Base-by-base conservation (phyloP, 1,140 invertebrate species). In the Drosophila athabasca region DNA sequence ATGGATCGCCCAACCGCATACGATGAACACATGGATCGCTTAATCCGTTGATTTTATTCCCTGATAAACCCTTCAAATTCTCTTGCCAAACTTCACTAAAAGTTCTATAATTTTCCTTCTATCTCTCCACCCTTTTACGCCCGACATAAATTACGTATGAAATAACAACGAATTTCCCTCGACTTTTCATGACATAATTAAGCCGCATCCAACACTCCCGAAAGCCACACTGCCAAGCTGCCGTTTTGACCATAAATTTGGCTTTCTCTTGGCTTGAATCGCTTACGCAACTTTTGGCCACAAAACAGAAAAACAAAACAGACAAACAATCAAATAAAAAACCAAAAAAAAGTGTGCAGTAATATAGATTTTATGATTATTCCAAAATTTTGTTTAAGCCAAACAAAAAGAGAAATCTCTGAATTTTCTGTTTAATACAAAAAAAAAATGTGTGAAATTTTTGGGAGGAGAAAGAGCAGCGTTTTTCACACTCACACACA, bases 291-390 rank as follows among this genome's bases (percentile, higher is more conserved):
- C 31, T 26, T n/a, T 5, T 19, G 35, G 59, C 35, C 35, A 39
- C 35, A 39, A 39, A 39, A 11, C 35, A 39, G 17, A 19, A 19
- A 19, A 19, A 19, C 17, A 19, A 19, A 19, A 19, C 17, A 19
- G 17, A 39, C 35, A 39, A 39, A 39, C 11, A 39, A 26, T 26
- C 24, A 39, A 39, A 39, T 5, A 11, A 39, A 39, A 35, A 35
- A 11, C 31, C n/a, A 51, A 31, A n/a, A 51, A 51, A 61, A 43
- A 46, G 52, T 41, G 45, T 41, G 45, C 52, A 58, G 48, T 45
- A 65, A 66, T 65, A 59, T 66, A 74, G 70, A 74, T 74, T 74
- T 74, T 74, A 74, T 54, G 61, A 74, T 74, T 74, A 66, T 74
- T 52, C 48, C 31, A 31, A 39, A 65, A 74, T 73, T 57, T 35